A percentile compares a stretch with the other conserved stretches of the same genome.
Conservation (phyloP, 2,113 vertebrate species). For the Carassius auratus region DNA sequence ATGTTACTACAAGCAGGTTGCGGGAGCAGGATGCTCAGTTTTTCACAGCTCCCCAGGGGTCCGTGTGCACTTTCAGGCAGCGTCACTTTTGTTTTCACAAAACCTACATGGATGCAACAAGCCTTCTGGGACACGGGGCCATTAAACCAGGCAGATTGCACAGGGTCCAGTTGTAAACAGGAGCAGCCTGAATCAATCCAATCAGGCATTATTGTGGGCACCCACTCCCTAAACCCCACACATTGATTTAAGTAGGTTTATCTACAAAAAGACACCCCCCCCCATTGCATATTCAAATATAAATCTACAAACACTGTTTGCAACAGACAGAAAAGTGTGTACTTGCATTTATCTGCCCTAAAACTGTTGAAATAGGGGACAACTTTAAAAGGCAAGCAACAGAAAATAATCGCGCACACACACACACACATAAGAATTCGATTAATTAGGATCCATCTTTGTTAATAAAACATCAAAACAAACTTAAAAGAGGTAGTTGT, state of each 20-base stretch:
- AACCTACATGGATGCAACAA: conserved; percentile 72
- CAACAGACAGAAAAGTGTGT: not conserved
- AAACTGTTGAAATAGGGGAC: not conserved
- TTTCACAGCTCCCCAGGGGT: conserved; percentile 75
- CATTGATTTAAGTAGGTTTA: conserved; percentile 50
- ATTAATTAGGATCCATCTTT: conserved; percentile 19
- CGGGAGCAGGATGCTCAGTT: conserved; percentile 62
- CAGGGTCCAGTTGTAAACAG: conserved; percentile 73
- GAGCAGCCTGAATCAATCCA: conserved; percentile 74
- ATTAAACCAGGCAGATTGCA: conserved; percentile 74
- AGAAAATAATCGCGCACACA: not conserved
- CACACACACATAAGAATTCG: not conserved
- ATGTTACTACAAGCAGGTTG: not conserved
- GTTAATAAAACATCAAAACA: conserved; percentile 33
- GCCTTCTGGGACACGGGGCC: conserved; percentile 73
- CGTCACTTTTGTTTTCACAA: conserved; percentile 75
- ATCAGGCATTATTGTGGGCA: conserved; percentile 67
- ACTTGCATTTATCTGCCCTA: not conserved
- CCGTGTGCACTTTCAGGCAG: conserved; percentile 51
- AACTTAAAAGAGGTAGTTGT: conserved; percentile 11
- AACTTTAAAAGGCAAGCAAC: not conserved
- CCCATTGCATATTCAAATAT: conserved; percentile 37
- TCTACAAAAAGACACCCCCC: conserved; percentile 44
- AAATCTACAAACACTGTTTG: not conserved
- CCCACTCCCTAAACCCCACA: conserved; percentile 51